Conservation (phyloP, 2,113 vertebrate genomes). For the Diglossa brunneiventris region DNA sequence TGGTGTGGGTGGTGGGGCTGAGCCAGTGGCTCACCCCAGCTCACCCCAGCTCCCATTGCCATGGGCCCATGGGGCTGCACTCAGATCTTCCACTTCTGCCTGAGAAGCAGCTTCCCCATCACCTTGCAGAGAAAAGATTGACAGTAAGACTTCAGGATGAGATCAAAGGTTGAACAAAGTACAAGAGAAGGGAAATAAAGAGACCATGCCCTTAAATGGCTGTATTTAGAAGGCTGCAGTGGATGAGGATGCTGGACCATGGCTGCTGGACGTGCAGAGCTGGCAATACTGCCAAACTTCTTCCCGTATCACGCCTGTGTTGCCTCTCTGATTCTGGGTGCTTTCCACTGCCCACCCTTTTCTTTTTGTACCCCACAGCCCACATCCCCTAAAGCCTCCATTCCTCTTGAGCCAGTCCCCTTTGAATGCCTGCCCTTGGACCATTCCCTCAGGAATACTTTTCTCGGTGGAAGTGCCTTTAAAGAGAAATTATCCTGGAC, state of each 20-base stretch:
- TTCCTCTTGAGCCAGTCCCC: neutral
- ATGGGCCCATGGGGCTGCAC: fast-evolving
- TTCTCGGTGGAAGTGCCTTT: neutral
- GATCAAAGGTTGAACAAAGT: neutral
- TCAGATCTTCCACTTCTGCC: neutral
- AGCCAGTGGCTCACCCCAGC: neutral
- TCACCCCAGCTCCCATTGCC: neutral
- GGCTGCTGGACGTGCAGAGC: neutral
- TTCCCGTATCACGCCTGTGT: neutral
- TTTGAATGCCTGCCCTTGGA: neutral
- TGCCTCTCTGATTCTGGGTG: neutral
- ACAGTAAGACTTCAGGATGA: neutral
- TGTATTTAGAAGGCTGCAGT: neutral
- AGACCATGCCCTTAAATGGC: neutral
- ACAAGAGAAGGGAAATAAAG: neutral
- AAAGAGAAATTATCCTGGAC: neutral
- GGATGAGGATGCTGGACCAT: neutral
- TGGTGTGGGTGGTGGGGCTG: fast-evolving
- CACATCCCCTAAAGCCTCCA: neutral
- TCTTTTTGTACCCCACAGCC: neutral
- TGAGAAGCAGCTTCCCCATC: fast-evolving
- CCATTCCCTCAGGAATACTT: neutral
- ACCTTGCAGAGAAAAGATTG: neutral
- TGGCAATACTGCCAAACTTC: neutral
- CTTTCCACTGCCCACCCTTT: neutral